Percentiles rank a stretch among this genome's conserved stretches.
phyloP scores from a whole-genome alignment of 2,113 vertebrate genomes.

The Mugil cephalus region DNA sequence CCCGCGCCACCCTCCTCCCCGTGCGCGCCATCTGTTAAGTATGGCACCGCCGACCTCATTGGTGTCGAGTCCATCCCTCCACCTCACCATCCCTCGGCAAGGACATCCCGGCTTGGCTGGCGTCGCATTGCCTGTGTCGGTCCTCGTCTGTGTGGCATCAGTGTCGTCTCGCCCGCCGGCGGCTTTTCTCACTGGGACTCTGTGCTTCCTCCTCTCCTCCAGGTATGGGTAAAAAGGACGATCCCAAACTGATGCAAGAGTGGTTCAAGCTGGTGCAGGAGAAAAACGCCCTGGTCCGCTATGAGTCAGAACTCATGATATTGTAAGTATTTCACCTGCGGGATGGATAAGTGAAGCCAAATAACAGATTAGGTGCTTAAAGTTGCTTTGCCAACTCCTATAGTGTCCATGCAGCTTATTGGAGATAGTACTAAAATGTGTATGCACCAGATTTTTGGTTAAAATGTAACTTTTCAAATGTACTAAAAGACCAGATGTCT shows the following conservation, averaged over 20 bases:
- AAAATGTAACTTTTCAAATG: too few species aligned
- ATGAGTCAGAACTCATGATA: slow-evolving; percentile 98
- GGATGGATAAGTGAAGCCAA: background rate
- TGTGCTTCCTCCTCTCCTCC: slow-evolving; percentile 58
- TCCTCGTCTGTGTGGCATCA: slow-evolving; percentile 56
- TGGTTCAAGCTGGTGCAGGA: slow-evolving; percentile 99
- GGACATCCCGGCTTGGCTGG: slow-evolving; percentile 84
- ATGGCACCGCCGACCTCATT: slow-evolving; percentile 37
- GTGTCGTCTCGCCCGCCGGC: background rate
- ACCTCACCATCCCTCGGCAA: slow-evolving; percentile 64
- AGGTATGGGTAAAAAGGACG: slow-evolving; percentile 99
- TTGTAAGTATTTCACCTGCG: slow-evolving; percentile 88
- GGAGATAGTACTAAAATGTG: too few species aligned
- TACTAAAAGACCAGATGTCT: too few species aligned
- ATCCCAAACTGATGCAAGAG: slow-evolving; percentile 98
- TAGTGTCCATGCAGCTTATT: too few species aligned
- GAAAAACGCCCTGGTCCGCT: slow-evolving; percentile 98
- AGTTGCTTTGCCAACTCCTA: background rate
- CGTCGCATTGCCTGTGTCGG: slow-evolving; percentile 72
- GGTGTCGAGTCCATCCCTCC: slow-evolving; percentile 55
- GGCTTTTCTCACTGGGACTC: slow-evolving; percentile 40
- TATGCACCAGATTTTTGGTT: too few species aligned
- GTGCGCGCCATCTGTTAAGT: slow-evolving; percentile 32
- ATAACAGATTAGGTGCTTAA: background rate
- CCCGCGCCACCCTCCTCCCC: slow-evolving; percentile 74